Base-by-base conservation (phyloP, 2,888 invertebrate species). In the Atherix ibis region DNA sequence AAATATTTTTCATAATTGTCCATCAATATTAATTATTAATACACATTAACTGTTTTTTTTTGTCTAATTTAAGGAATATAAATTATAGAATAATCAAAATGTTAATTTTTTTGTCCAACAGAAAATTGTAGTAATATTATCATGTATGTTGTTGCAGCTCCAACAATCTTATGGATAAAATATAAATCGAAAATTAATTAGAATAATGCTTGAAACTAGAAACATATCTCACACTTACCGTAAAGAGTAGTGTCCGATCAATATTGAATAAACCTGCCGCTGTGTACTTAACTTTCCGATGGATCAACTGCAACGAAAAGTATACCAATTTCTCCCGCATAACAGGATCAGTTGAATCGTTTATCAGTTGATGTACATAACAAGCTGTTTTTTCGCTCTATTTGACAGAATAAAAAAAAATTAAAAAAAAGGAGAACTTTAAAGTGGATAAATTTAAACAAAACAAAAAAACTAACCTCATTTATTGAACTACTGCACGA, bases 261-360 rank as follows among this genome's bases (percentile, higher is more conserved):
- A 63, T 54, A 19, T 54, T 53, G 31, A 63, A 62, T 16, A 63
- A 48, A 4, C 61, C 63, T n/a, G 55, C 61, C 0, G 61, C 60
- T 1, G 62, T 59, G 31, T 64, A 62, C 30, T 52, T 52, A 5
- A 62, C 54, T 46, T 60, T 59, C 31, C 58, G 43, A 37, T 61
- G 57, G 40, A 59, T 40, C 29, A 63, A 34, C 38, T 62, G 62
- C 48, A 62, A 46, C 6, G 63, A 63, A 39, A 61, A 57, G 19
- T 57, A 53, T 27, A 56, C 52, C 5, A 61, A 36, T 12, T 56
- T 58, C 13, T 55, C 54, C 25, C 52, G 54, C 24, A 56, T 50
- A 29, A 54, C 52, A 1, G 47, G 42, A 40, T 44, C 51, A 28
- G 51, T 54, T 3, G 56, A 50, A 19, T 51, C 51, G 36, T 55